Conservation (phyloP, 2,797 vertebrate species). For the Sphenopsis melanotis region DNA sequence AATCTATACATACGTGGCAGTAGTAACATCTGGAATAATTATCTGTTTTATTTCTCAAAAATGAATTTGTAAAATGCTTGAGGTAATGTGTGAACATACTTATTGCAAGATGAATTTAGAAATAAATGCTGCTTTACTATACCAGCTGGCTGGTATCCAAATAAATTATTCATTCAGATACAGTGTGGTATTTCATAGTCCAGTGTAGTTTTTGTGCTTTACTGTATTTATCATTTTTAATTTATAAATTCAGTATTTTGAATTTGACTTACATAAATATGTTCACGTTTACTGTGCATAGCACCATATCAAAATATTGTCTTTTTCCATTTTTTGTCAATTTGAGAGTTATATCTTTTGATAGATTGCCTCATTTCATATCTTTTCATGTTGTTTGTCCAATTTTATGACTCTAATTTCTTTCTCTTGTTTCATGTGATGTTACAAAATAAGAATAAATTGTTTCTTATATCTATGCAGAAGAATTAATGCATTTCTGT, state of each 20-base stretch:
- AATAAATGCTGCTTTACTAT: background rate
- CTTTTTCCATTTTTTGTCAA: background rate
- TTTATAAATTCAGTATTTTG: background rate
- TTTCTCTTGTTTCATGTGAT: background rate
- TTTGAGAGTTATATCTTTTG: background rate
- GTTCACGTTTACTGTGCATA: background rate
- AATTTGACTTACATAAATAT: background rate
- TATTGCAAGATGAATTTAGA: background rate
- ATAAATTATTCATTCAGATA: background rate
- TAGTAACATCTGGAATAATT: conserved; percentile 12
- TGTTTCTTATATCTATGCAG: background rate
- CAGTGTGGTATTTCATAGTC: background rate
- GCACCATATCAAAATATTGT: background rate
- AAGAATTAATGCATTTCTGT: background rate
- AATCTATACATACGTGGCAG: background rate
- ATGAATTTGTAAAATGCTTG: background rate
- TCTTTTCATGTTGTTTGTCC: background rate
- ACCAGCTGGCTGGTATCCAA: background rate
- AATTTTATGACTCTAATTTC: background rate
- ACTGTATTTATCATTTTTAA: background rate
- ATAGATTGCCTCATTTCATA: background rate
- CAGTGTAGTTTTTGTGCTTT: background rate
- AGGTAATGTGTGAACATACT: background rate
- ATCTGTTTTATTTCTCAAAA: background rate
- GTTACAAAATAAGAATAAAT: background rate